Base-by-base conservation (phyloP, 2,113 vertebrate species). In the Tor tambroides region DNA sequence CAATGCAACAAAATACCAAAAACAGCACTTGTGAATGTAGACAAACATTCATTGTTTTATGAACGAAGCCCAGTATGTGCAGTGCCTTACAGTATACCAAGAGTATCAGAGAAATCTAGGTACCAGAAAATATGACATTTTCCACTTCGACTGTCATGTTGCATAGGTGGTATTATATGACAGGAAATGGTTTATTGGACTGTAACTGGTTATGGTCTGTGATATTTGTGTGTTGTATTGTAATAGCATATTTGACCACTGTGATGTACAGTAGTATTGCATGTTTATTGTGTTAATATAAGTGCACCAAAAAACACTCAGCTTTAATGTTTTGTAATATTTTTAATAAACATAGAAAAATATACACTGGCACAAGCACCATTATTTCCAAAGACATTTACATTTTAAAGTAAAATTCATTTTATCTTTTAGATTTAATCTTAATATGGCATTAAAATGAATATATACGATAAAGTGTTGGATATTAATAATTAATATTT, bases 271-370 rank as follows among this genome's bases (percentile, higher is more conserved):
- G n/a, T 63, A 56, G 30, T 54, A 23, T 43, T 43, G 78, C 23
- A 43, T 41, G 6, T 80, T 5, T 80, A 6, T 41, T 63, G 32
- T 76, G 74, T 11, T 80, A 63, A 67, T 82, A 67, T 30, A 7
- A 21, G n/a, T 46, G 41, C 43, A 67, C 1, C n/a, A 5, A n/a
- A 41, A 72, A 38, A 65, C 80, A 30, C 59, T 76, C 12, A 0
- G 46, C 78, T 61, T 80, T n/a, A 61, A n/a, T 80, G 32, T 41
- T 80, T 80, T 80, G 54, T 80, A 17, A 63, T 9, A 5, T 79
- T 59, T 79, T 59, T 80, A 80, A 80, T 80, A 80, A 80, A 63
- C 78, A 26, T 14, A 38, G 2, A 79, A 23, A 59, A 56, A 35
- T 54, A 56, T 23, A 9, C 32, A 38, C 5, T n/a, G 4, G 6